Base-by-base conservation (phyloP, 2,113 vertebrate species). In the Sciurus niger region DNA sequence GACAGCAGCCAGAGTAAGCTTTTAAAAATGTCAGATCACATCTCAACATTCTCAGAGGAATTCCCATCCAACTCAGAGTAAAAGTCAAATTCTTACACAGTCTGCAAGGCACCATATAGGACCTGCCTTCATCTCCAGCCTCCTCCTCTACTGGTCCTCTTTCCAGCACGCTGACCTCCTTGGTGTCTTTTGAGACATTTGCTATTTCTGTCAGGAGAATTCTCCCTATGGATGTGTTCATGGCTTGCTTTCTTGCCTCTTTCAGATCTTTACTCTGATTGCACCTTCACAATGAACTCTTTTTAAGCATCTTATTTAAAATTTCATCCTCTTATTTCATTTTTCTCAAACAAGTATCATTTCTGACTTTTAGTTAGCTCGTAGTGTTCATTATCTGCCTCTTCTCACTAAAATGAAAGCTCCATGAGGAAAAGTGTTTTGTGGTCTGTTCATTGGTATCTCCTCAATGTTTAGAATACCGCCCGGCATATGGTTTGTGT, bases 91-190 rank as follows among this genome's bases (percentile, higher is more conserved):
- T 46, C 55, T 74, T 63, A 6, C 3, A 22, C 40, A 11, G 51
- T 8, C 7, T 34, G 3, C 87, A 34, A 76, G 9, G 4, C 17
- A 51, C 16, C 17, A 0, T 9, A 17, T 0, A n/a, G 1, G 37
- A 34, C 51, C 17, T 24, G 43, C 1, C 9, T 0, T 73, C 46
- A 48, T 78, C 46, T 40, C n/a, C 48, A 24, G 10, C 18, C 9
- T 24, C 14, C 55, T n/a, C 34, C 8, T 40, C 24, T 34, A 34
- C 37, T 10, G 37, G 17, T 14, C 25, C 4, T 73, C 32, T 46
- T 82, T 25, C 24, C 1, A 32, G 16, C 2, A 63, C 34, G 37
- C 34, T 55, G 17, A 1, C 30, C 51, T 65, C 11, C 58, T 74
- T 74, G 25, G 25, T 65, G 32, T 40, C 68, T 70, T 68, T 48